phyloP scores from a whole-genome alignment of 2,888 invertebrate species.

The Caenorhabditis doughertyi region DNA sequence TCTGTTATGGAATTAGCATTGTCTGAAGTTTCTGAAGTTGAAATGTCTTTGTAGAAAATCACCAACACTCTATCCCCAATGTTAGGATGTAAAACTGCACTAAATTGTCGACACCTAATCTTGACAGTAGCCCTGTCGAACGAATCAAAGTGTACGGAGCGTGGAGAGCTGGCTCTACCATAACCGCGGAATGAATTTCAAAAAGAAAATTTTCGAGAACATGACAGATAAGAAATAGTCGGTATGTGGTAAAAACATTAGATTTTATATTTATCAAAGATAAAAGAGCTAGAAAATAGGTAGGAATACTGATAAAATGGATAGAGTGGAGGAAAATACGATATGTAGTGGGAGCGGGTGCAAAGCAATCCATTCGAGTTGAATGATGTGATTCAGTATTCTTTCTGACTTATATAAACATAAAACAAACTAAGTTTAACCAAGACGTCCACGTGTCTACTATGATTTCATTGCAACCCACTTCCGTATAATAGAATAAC shows the following conservation, averaged over 20 bases:
- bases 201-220: conserved; percentile 22
- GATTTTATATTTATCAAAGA: conserved; percentile 22
- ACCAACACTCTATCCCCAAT: conserved; percentile 12
- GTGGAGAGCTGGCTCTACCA: conserved; percentile 18
- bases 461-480: too few species aligned
- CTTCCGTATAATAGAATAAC: too few species aligned
- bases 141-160: conserved; percentile 23
- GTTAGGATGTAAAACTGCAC: conserved; percentile 8
- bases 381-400: too few species aligned
- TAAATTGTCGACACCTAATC: not conserved
- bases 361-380: conserved; percentile 31
- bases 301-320: conserved; percentile 8
- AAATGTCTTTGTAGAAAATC: too few species aligned
- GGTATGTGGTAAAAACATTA: conserved; percentile 23
- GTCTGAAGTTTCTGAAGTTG: too few species aligned
- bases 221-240: conserved; percentile 33
- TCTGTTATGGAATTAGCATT: too few species aligned
- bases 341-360: conserved; percentile 2
- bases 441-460: too few species aligned
- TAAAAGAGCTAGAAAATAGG: conserved; percentile 9
- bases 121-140: conserved; percentile 15
- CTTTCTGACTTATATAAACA: too few species aligned
- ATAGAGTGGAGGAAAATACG: conserved; percentile 4
- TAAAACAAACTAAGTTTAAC: too few species aligned
- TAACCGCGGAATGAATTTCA: conserved; percentile 9